Conservation (phyloP, 1,140 invertebrate genomes). For the Sminthurides bifidus region DNA sequence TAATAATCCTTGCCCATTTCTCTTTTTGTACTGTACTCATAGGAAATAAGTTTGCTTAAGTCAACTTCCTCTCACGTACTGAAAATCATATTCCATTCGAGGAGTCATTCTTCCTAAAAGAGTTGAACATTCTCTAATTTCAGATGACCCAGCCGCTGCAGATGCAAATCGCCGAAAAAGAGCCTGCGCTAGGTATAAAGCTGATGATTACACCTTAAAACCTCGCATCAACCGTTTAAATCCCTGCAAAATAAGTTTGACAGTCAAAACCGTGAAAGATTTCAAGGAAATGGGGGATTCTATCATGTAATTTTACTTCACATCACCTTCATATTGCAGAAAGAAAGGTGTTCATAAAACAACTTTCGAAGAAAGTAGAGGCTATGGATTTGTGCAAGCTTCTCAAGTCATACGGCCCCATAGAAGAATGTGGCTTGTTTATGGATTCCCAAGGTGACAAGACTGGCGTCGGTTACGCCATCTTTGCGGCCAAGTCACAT, state of each 20-base stretch:
- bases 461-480: constrained; percentile 90
- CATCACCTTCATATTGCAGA: constrained; percentile 55
- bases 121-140: too few species aligned
- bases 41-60: too few species aligned
- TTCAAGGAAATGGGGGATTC: too few species aligned
- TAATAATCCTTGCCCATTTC: too few species aligned
- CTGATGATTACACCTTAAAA: background rate
- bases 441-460: constrained; percentile 83
- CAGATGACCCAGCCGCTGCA: constrained; percentile 99
- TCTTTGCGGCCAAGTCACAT: constrained; percentile 86
- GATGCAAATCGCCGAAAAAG: constrained; percentile 99
- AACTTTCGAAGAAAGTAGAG: constrained; percentile 92
- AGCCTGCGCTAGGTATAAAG: constrained; percentile 77
- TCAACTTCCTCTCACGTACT: too few species aligned
- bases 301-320: too few species aligned
- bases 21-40: too few species aligned
- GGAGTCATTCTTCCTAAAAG: constrained; percentile 44
- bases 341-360: constrained; percentile 96
- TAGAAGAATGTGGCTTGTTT: constrained; percentile 96
- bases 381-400: constrained; percentile 90
- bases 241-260: too few species aligned
- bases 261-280: too few species aligned
- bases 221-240: background rate
- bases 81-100: constrained; percentile 4
- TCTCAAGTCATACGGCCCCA: constrained; percentile 82